phyloP scores from a whole-genome alignment of 2,888 invertebrate genomes.

The Tenthredo amoena region DNA sequence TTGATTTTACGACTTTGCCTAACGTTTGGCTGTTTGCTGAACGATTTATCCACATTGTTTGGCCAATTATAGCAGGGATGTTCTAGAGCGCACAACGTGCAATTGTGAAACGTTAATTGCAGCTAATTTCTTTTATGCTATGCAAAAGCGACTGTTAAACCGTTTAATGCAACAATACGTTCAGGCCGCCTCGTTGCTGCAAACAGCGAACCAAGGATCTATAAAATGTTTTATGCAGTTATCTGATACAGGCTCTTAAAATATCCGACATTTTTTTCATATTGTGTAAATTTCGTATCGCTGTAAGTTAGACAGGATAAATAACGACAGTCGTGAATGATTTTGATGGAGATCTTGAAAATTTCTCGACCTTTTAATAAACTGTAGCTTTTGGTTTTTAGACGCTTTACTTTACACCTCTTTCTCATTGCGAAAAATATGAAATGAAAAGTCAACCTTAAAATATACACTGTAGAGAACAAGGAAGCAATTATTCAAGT shows the following conservation, averaged over 20 bases:
- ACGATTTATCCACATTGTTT: neutral
- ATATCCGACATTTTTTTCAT: neutral
- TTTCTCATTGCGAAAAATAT: neutral
- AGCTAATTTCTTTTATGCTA: slow-evolving; percentile 13
- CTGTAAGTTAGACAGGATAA: neutral
- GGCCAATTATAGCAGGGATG: slow-evolving; percentile 20
- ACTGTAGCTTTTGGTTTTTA: neutral
- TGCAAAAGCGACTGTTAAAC: neutral
- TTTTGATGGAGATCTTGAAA: neutral
- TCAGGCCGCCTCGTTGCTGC: neutral
- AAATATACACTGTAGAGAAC: neutral
- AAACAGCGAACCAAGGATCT: neutral
- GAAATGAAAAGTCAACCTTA: neutral
- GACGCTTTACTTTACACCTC: neutral
- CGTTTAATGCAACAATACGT: neutral
- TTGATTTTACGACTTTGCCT: slow-evolving; percentile 18
- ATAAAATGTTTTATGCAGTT: neutral
- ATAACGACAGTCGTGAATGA: neutral
- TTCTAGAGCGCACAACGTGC: neutral
- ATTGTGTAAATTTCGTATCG: neutral
- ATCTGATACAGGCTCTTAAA: neutral
- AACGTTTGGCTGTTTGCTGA: slow-evolving; percentile 7
- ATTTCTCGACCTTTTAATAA: neutral
- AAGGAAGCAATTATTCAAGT: neutral
- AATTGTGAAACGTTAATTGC: slow-evolving; percentile 15